These are phyloP conservation scores for Nephila pilipes DNA, from an alignment of 1,140 invertebrate genomes.

Conservation along the genomic window DNA sequence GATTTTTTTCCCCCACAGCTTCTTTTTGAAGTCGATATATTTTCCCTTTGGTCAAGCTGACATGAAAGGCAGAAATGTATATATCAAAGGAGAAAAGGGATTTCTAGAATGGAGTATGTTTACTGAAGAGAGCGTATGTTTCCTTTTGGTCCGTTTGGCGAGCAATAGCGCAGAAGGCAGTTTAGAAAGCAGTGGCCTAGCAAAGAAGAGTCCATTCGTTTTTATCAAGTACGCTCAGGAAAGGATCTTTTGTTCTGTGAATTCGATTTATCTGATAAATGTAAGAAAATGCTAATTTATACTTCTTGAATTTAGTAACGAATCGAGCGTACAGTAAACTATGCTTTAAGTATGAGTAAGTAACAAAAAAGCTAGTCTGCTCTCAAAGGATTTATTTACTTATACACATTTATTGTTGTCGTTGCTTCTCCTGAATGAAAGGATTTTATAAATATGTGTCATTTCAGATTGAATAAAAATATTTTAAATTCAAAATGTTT, in stretches of 20 bases:
- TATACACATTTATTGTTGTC: no score
- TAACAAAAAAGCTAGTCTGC: not conserved
- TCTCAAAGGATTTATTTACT: not conserved
- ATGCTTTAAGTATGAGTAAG: not conserved
- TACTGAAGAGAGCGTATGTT: constrained; percentile 39
- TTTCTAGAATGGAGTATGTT: not conserved
- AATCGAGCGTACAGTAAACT: not conserved
- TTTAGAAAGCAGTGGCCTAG: not conserved
- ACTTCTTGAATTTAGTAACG: not conserved
- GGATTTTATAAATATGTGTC: not conserved
- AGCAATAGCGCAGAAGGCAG: constrained; percentile 52
- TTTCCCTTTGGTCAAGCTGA: constrained; percentile 36
- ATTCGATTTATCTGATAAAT: not conserved
- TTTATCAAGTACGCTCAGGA: not conserved
- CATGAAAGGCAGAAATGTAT: constrained; percentile 25
- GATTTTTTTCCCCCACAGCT: not conserved
- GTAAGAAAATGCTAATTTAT: not conserved
- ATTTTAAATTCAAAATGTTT: no score
- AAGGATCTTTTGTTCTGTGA: not conserved
- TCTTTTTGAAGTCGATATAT: constrained; percentile 51
- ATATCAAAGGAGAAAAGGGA: not conserved
- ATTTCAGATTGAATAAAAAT: no score
- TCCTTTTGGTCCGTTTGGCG: constrained; percentile 41
- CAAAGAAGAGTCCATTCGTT: not conserved
- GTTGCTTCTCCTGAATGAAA: not conserved